Evolutionary conservation across 2,113 vertebrate species (phyloP), one percentile per base, ranked within the genome.

Genomic region (Caloenas nicobarica): DNA sequence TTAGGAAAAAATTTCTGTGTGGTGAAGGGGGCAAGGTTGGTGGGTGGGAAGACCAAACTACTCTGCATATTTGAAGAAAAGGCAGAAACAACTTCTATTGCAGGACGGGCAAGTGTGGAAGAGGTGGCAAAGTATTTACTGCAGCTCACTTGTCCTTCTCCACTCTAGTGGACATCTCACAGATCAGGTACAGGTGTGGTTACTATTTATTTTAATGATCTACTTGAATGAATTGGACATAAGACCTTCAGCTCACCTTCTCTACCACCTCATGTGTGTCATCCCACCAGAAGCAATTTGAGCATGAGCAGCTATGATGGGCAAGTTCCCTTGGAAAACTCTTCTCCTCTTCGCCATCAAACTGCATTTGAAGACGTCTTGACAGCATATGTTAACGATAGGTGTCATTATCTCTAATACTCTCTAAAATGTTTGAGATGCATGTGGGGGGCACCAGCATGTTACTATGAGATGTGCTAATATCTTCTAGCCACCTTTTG

Each of bases 281-380:
- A 48, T 48, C 36, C 25, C 56, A 72, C 18, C 48, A 64, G 71
- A 22, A 69, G 65, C 48, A 51, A 68, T 11, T 13, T 36, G 18
- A 83, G 21, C 36, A 36, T 2, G 25, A 71, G 14, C 0, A 1
- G 40, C 16, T 60, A n/a, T 10, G 16, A 56, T 0, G 2, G 29
- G 33, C 26, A 26, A 46, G 28, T 24, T 87, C 44, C 56, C 24
- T 46, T 70, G 34, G 51, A 70, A 91, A 53, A 31, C 9, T 70
- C 14, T 16, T 80, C 50, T 33, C 56, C 33, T 50, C 25, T 81
- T 15, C 48, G 23, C 26, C 80, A 40, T 50, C 1, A 0, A 56
- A 60, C 13, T 2, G 2, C 16, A 24, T 79, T 40, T 65, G 25
- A 82, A 79, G 51, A 33, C 25, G 10, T 34, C 38, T 40, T 34